Base-by-base conservation (phyloP, 2,888 invertebrate genomes). In the Orchestes rusci region DNA sequence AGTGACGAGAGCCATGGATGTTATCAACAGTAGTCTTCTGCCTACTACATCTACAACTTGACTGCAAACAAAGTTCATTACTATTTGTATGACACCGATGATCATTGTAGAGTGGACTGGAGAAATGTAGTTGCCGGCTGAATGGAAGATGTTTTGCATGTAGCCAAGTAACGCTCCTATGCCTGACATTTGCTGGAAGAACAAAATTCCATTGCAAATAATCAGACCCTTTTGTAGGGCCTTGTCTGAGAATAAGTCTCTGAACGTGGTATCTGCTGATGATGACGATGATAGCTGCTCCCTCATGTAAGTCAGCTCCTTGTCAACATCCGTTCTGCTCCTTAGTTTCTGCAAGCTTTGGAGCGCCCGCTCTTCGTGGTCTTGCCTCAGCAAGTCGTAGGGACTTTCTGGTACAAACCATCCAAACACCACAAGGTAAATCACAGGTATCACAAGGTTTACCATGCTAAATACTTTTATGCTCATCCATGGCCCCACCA, bases 161-260 rank as follows among this genome's bases (percentile, higher is more conserved):
- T 83, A 86, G 66, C 85, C 84, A 55, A 85, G 80, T 49, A 87
- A 82, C 1, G 84, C 84, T 66, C 85, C 84, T 54, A 86, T 76
- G 48, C 87, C 87, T 43, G 82, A 81, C 60, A 83, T 76, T 64
- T 87, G 86, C 59, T 87, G 86, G 66, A 85, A 83, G 60, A 86
- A 77, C 82, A 91, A 86, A 51, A 87, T 74, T 17, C 84, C 77
- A 28, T 84, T 70, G 2, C 79, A 77, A 43, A 84, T 80, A 36
- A 81, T 64, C 45, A 90, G 71, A 0, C 86, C 89, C 41, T 45
- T 57, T 23, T 54, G 43, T 12, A 48, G 39, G 29, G 38, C 37
- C 16, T 27, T 40, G 10, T 19, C 37, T 42, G 30, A 48, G 29
- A 55, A 48, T 12, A 56, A 15, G 5, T 23, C 23, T 23, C 10